Base-by-base conservation (phyloP, 2,113 vertebrate species). In the Pseudopodoces humilis region DNA sequence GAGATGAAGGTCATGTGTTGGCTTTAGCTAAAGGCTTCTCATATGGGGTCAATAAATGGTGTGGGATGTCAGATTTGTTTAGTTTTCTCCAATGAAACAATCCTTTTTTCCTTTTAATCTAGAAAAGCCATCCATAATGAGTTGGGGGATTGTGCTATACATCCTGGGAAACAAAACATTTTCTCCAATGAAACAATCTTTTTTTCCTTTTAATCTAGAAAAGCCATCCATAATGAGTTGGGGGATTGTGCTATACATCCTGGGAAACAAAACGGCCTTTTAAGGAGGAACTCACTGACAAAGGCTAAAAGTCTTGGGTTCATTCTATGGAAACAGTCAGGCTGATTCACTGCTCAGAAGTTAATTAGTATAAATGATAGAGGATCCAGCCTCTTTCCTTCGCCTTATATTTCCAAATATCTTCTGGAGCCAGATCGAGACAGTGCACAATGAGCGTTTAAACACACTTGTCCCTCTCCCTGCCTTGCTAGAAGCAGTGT, bases 11-110 rank as follows among this genome's bases (percentile, higher is more conserved):
- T 56, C 2, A 1, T 59, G 15, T 60, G 18, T n/a, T 80, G 41
- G 11, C 63, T 95, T 88, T 75, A 91, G 68, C 1, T 55, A 70
- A 81, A 83, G 28, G 9, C 24, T 92, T 90, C 72, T 94, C 44
- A 43, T n/a, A 72, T 31, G 25, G 68, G 59, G 65, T 92, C 69
- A 86, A 18, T 75, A 83, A 59, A 47, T 59, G 49, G 31, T 56
- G 35, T 90, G 64, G 39, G 69, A 84, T 94, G 88, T 92, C 62
- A 93, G 67, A 71, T 94, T 93, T 93, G 88, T 88, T 95, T 83
- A 44, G 49, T 87, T 94, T 91, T 78, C 41, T 88, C 37, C 69
- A 53, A 50, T 71, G 88, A 94, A 97, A 82, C 86, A 85, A 75
- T 28, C 6, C 11, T 50, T 83, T 53, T 19, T 69, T 65, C 31